These are phyloP conservation scores for Pentalonia nigronervosa DNA, from an alignment of 1,140 invertebrate genomes.

Conservation along the genomic window DNA sequence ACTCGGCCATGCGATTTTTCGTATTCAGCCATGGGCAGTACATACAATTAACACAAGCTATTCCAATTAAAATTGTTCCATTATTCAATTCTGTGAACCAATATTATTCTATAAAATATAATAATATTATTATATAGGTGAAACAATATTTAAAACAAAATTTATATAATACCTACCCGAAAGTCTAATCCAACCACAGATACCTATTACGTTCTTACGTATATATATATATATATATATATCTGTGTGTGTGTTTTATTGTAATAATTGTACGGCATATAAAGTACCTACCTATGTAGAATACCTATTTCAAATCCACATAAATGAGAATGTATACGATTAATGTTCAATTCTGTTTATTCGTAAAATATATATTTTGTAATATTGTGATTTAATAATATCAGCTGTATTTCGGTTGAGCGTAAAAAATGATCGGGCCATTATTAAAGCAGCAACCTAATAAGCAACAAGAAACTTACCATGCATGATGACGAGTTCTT, in stretches of 20 bases:
- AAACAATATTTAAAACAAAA: background rate
- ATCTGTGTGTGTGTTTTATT: background rate
- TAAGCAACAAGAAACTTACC: background rate
- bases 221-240: background rate
- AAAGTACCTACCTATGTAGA: background rate
- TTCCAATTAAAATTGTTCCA: conserved; percentile 12
- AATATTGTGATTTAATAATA: conserved; percentile 7
- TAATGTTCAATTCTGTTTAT: background rate
- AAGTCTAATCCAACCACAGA: background rate
- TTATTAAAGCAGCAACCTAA: background rate
- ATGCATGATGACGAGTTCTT: background rate
- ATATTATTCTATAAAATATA: background rate
- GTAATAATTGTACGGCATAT: background rate
- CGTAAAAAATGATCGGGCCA: background rate
- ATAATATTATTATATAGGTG: background rate
- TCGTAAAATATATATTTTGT: background rate
- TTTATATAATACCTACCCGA: background rate
- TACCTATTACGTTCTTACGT: background rate
- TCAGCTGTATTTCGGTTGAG: background rate
- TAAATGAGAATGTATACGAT: background rate
- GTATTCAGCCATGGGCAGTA: background rate
- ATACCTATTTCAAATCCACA: background rate
- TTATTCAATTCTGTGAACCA: background rate
- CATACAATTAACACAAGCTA: background rate
- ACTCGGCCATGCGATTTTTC: background rate